Base-by-base conservation (phyloP, 2,797 vertebrate genomes). In the Selene dorsalis region DNA sequence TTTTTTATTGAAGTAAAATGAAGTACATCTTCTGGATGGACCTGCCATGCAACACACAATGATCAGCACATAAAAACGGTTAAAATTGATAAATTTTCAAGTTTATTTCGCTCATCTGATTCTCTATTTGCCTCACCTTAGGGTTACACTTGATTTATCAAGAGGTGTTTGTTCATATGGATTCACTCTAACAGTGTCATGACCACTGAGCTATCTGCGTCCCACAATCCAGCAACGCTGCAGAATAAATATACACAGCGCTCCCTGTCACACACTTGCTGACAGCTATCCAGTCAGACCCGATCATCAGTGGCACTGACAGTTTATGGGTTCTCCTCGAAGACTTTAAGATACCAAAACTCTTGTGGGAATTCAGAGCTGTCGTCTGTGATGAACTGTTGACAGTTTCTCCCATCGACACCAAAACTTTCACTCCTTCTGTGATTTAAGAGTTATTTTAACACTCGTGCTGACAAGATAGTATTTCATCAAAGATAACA, bases 231-330 rank as follows among this genome's bases (percentile, higher is more conserved):
- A 20, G 8, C 30, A 64, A 56, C 58, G 1, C 59, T 20, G 38
- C 35, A 64, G 18, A 63, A 48, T 24, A 50, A 73, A 32, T 38
- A 26, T 50, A 59, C 58, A 59, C 55, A 62, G 73, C 43, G 61
- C 45, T 59, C 38, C 22, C 41, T 65, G 71, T 85, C 75, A 45
- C 63, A 35, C 4, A 62, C 35, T 58, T 45, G 45, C 59, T 82
- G 87, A 85, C 88, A 90, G 86, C 82, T 89, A 83, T 86, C 85
- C 80, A 74, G 71, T 83, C 86, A 62, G 52, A 41, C 76, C 81
- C 64, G 56, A 79, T 87, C 72, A 63, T 74, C 56, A 74, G 32
- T 32, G 20, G 32, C 55, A 48, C 82, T 83, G 91, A 86, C 77
- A 80, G 67, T 57, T 83, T 74, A 86, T 82, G 85, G 90, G 86